A percentile compares a stretch with the other conserved stretches of the same genome.
Conservation (phyloP, 2,888 invertebrate species). For the Idaea aversata region DNA sequence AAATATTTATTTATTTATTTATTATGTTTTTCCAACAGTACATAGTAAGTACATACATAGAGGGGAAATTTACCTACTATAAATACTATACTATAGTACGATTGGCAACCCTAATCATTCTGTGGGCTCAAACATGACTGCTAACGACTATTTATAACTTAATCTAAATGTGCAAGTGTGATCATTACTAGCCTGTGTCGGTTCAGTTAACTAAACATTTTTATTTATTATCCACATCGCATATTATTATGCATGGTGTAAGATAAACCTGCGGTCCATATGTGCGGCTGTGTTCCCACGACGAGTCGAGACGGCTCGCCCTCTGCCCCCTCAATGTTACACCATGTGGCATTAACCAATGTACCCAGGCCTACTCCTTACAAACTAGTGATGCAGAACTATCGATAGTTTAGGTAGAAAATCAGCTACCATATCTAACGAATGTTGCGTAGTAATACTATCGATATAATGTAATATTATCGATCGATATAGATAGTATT, state of each 20-base stretch:
- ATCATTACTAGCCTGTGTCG: constrained; percentile 54
- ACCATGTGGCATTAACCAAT: constrained; percentile 66
- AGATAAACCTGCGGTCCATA: constrained; percentile 76
- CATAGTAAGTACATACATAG: no score
- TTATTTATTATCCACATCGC: constrained; percentile 66
- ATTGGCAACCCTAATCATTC: constrained; percentile 2
- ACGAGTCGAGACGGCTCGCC: constrained; percentile 43
- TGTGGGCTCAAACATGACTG: constrained; percentile 34
- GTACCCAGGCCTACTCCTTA: constrained; percentile 44
- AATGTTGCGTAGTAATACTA: no score
- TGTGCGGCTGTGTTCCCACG: constrained; percentile 74
- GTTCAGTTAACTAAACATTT: constrained; percentile 66
- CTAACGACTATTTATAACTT: constrained; percentile 40
- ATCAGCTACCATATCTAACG: no score
- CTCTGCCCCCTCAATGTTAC: constrained; percentile 38
- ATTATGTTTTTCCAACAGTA: no score
- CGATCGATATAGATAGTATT: no score
- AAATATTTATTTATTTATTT: no score
- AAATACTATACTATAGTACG: no score
- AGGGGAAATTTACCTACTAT: no score
- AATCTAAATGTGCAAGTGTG: constrained; percentile 56
- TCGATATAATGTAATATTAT: no score
- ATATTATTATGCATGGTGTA: constrained; percentile 55
- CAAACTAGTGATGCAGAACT: constrained; percentile 12
- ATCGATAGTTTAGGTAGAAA: no score